These are phyloP conservation scores for Dryadula phaetusa DNA, from an alignment of 2,888 invertebrate species.

Conservation along the genomic window DNA sequence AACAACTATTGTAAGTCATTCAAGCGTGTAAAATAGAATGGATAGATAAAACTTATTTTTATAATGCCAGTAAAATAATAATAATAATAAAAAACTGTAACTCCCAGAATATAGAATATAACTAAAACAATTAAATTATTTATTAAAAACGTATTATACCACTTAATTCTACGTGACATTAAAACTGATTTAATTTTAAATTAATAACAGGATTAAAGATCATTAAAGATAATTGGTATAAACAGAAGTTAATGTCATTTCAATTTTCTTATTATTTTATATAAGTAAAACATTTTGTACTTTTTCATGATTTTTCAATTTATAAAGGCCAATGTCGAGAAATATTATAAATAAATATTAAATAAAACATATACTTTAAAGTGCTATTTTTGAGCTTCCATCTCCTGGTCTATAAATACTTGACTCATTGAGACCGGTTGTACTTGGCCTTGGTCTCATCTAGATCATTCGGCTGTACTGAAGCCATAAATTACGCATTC, in stretches of 20 bases:
- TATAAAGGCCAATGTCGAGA: conserved; percentile 4
- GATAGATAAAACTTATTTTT: not conserved
- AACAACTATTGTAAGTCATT: not conserved
- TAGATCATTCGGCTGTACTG: conserved; percentile 52
- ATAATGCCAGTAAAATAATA: not conserved
- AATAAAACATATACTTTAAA: conserved; percentile 1
- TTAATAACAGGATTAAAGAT: not conserved
- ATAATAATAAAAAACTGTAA: no score
- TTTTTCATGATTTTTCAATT: not conserved
- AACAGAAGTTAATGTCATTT: not conserved
- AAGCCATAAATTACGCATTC: conserved; percentile 22
- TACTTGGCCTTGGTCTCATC: conserved; percentile 66
- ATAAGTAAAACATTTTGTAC: not conserved
- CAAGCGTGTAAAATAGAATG: not conserved
- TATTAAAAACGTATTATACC: no score
- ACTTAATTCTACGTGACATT: not conserved
- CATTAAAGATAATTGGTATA: not conserved
- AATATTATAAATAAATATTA: conserved; percentile 9
- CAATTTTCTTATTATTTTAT: not conserved
- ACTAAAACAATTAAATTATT: no score
- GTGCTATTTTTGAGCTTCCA: not conserved
- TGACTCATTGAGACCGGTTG: conserved; percentile 55
- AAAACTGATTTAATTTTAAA: not conserved
- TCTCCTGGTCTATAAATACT: conserved; percentile 53
- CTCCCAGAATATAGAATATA: not conserved